These are phyloP conservation scores for Orchestia grillus DNA, from an alignment of 1,140 invertebrate genomes.

Conservation along the genomic window DNA sequence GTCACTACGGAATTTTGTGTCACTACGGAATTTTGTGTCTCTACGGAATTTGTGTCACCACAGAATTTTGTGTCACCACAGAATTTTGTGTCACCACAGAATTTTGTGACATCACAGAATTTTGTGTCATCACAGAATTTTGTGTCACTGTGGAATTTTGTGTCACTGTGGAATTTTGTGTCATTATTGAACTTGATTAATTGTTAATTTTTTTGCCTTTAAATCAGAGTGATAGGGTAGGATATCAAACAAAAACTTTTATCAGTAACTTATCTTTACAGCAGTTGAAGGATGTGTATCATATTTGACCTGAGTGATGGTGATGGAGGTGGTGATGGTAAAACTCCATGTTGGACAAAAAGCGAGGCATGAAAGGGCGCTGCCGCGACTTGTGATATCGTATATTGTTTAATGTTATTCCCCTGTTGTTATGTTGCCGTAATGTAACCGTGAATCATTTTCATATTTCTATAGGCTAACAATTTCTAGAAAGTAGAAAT, in stretches of 20 bases:
- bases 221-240: neutral
- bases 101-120: too few species aligned
- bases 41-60: too few species aligned
- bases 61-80: too few species aligned
- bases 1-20: too few species aligned
- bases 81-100: too few species aligned
- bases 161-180: neutral
- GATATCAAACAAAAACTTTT: neutral
- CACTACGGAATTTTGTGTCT: too few species aligned
- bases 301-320: neutral
- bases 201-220: neutral
- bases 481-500: neutral
- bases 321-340: neutral
- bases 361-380: neutral
- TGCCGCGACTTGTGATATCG: neutral
- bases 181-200: neutral
- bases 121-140: too few species aligned
- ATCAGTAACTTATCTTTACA: neutral
- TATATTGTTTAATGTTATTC: constrained; percentile 17
- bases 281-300: neutral
- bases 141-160: neutral
- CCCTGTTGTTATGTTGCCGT: constrained; percentile 23
- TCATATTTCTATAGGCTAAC: neutral
- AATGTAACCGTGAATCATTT: neutral
- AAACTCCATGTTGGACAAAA: neutral